phyloP scores from a whole-genome alignment of 2,888 invertebrate genomes.

The Copidosoma aretas region DNA sequence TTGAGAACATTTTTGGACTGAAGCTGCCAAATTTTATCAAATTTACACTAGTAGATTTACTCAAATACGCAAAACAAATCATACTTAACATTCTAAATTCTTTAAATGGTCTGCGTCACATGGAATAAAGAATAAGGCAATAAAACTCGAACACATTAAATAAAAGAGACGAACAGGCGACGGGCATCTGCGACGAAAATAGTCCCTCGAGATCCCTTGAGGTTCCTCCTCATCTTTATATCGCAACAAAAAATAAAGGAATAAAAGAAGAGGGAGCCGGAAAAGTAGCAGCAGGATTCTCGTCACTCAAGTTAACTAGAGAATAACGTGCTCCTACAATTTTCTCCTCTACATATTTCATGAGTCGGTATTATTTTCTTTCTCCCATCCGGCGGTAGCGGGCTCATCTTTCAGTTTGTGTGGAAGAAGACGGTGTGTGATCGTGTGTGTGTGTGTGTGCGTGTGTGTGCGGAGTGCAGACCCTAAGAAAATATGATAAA shows the following conservation, averaged over 20 bases:
- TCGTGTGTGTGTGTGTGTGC: no score
- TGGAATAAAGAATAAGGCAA: neutral
- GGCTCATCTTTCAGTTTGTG: neutral
- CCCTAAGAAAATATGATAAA: conserved; percentile 32
- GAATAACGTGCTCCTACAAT: conserved; percentile 10
- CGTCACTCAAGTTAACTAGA: conserved; percentile 18
- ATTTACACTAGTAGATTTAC: no score
- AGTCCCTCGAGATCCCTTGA: neutral
- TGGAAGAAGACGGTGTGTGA: no score
- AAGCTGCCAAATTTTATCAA: no score
- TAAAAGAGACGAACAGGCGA: neutral
- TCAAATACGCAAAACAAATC: no score
- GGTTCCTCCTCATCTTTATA: neutral
- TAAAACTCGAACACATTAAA: neutral
- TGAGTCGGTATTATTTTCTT: conserved; percentile 14
- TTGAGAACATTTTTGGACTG: no score
- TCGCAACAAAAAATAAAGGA: neutral
- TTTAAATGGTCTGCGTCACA: neutral
- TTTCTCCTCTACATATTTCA: conserved; percentile 25
- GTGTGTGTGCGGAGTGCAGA: neutral
- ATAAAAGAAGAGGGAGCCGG: neutral
- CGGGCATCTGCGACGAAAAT: neutral
- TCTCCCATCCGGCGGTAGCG: neutral
- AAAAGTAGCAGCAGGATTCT: neutral
- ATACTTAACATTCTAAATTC: neutral